Evolutionary conservation across 2,797 vertebrate genomes (phyloP).

Genomic region (Notolabrus celidotus): DNA sequence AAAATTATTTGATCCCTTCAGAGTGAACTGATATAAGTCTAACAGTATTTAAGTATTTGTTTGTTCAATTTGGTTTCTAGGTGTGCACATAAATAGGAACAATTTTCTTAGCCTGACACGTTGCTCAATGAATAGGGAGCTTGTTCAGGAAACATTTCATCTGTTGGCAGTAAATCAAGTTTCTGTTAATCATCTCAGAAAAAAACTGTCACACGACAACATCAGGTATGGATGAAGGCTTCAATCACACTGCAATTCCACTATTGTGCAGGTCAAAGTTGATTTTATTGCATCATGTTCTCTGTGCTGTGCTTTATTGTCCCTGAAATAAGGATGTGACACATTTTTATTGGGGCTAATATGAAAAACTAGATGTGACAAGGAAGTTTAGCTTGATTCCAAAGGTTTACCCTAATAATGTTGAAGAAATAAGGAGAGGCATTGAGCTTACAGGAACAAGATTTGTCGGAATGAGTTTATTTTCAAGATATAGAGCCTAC

Average conservation of each 20-base stretch:
- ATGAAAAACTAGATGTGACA: constrained; percentile 9
- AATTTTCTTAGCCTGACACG: too few species aligned
- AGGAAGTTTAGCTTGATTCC: constrained; percentile 19
- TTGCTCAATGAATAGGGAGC: neutral
- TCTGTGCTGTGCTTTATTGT: neutral
- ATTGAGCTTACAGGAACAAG: constrained; percentile 6
- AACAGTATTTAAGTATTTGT: too few species aligned
- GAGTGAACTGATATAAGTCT: too few species aligned
- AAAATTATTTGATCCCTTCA: too few species aligned
- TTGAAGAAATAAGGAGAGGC: constrained; percentile 6
- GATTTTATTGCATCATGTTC: neutral
- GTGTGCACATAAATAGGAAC: too few species aligned
- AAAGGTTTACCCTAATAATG: constrained; percentile 31
- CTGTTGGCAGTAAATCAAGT: neutral
- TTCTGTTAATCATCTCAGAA: constrained; percentile 8
- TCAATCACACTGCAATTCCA: neutral
- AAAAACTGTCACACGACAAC: neutral
- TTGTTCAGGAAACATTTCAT: constrained; percentile 1
- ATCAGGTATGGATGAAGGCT: neutral
- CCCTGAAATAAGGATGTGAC: constrained; percentile 4
- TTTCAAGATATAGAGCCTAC: neutral
- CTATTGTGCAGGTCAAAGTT: neutral
- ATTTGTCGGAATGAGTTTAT: constrained; percentile 13
- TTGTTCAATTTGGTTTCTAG: too few species aligned
- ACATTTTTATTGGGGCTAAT: constrained; percentile 9